Percentiles rank a stretch among this genome's conserved stretches.
Conservation (phyloP, 2,797 vertebrate genomes). For the Neomorphus geoffroyi region DNA sequence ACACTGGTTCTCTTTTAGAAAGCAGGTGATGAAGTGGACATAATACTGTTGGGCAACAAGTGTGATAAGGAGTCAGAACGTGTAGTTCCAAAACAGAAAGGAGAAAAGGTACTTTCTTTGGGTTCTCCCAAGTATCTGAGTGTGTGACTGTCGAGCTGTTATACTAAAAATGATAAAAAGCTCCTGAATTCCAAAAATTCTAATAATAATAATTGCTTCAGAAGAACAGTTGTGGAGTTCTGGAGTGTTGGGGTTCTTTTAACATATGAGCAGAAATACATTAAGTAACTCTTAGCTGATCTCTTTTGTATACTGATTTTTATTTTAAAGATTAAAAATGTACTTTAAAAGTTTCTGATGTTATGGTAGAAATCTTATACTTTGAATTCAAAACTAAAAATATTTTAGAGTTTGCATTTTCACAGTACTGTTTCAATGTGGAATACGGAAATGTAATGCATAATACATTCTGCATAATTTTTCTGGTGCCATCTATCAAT, state of each 20-base stretch:
- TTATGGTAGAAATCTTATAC: neutral
- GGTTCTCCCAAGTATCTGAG: neutral
- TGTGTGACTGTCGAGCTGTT: neutral
- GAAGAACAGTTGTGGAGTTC: neutral
- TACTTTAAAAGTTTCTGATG: neutral
- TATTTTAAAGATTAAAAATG: neutral
- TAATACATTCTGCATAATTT: neutral
- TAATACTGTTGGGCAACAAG: slow-evolving; percentile 79
- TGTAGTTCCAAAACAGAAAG: slow-evolving; percentile 72
- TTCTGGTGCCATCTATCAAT: neutral
- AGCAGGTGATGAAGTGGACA: slow-evolving; percentile 74
- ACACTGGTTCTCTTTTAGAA: slow-evolving; percentile 69
- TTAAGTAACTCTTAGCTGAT: neutral
- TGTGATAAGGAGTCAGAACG: slow-evolving; percentile 77
- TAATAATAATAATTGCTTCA: neutral
- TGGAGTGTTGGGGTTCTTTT: neutral
- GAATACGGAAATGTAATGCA: neutral
- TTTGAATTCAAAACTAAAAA: neutral
- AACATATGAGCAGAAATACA: neutral
- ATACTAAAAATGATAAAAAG: neutral
- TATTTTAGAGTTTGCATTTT: neutral
- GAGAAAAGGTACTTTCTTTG: slow-evolving; percentile 71
- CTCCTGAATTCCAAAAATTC: neutral
- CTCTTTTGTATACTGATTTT: neutral
- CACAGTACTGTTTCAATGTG: neutral